phyloP scores from a whole-genome alignment of 2,113 vertebrate genomes.

The Pardalotus punctatus region DNA sequence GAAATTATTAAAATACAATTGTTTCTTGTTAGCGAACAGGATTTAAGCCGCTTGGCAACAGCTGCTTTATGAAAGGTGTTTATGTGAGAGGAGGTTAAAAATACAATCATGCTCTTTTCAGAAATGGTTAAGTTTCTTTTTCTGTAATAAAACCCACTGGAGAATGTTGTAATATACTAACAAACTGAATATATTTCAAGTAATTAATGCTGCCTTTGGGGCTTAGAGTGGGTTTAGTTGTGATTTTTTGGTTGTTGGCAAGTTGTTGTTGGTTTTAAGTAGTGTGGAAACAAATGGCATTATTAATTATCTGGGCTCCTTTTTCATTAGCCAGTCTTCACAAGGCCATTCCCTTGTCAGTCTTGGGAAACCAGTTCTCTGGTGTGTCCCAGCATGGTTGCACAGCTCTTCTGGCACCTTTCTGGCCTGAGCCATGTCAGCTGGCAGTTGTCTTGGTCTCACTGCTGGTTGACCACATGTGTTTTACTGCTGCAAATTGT shows the following conservation, averaged over 20 bases:
- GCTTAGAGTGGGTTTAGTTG: neutral
- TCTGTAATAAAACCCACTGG: neutral
- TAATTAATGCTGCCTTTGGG: neutral
- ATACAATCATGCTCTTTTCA: neutral
- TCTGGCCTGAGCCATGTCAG: neutral
- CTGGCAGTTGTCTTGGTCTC: neutral
- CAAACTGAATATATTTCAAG: neutral
- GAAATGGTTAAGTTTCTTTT: neutral
- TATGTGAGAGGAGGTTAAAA: neutral
- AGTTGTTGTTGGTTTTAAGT: neutral
- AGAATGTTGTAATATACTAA: neutral
- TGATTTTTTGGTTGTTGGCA: neutral
- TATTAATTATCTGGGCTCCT: neutral
- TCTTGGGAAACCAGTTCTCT: neutral
- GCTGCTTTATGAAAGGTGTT: neutral
- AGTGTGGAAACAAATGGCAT: neutral
- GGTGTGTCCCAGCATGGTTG: neutral
- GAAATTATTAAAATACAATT: constrained; percentile 21
- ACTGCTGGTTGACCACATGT: neutral
- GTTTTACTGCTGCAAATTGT: neutral
- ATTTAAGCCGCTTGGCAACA: constrained; percentile 34
- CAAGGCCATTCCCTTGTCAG: neutral
- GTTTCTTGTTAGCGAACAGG: constrained; percentile 10
- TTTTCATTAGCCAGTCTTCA: neutral
- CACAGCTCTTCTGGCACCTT: neutral